Base-by-base conservation (phyloP, 1,140 invertebrate genomes). In the Dryas iulia region DNA sequence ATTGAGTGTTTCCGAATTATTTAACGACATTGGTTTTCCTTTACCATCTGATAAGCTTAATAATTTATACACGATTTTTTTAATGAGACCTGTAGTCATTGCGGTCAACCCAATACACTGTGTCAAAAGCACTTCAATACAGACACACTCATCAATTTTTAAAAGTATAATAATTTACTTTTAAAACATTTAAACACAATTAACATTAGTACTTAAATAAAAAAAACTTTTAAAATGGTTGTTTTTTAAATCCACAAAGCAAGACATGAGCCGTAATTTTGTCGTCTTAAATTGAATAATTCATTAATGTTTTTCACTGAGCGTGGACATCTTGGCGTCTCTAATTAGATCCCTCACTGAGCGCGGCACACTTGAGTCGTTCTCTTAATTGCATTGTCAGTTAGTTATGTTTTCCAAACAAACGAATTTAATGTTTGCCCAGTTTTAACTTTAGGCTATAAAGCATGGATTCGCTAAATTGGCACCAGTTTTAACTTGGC, bases 261-360 rank as follows among this genome's bases (percentile, higher is more conserved):
- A 11, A 47, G 18, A 47, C 8, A 21, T 18, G 14, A 47, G 14
- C 39, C 39, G 18, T 18, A 18, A 47, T 47, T 47, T 47, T 47
- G 18, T 47, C 14, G 39, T 47, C 58, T 56, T 59, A 78, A 63
- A 63, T 63, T 87, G 82, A 85, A 87, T 83, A 87, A 85, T 85
- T 84, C 82, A 67, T 82, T 82, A 84, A 85, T 87, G 82, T 84
- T 87, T 86, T 84, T 77, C 73, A 75, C 76, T 71, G 77, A 74
- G 78, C 72, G 76, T 71, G 76, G 78, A 78, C 81, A 76, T 83
- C 83, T 81, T 82, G 82, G 76, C 78, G 74, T 79, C 78, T 78
- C 76, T 83, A 81, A 84, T 86, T 84, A 82, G 79, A 84, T 81
- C 76, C 69, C 68, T 69, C 72, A 73, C 74, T 83, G 75, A 86